Conservation (phyloP, 2,797 vertebrate genomes). For the Girardinus metallicus region DNA sequence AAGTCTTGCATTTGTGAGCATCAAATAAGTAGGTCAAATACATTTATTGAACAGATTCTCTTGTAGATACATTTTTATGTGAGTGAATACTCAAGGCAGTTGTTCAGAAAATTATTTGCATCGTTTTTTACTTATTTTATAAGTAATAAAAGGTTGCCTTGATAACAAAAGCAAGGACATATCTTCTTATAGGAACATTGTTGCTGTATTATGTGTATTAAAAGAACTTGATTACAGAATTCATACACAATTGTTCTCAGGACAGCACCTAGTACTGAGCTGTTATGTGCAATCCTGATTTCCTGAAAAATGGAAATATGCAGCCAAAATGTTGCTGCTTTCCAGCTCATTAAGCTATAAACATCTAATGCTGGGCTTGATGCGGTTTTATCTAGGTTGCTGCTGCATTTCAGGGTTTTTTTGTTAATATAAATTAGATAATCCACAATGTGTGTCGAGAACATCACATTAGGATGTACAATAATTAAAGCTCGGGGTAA, state of each 20-base stretch:
- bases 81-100: background rate
- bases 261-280: slow-evolving; percentile 29
- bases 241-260: slow-evolving; percentile 4
- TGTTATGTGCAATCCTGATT: slow-evolving; percentile 30
- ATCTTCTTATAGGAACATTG: background rate
- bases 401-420: background rate
- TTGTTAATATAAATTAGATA: background rate
- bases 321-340: background rate
- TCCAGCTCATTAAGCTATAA: background rate
- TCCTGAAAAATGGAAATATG: slow-evolving; percentile 17
- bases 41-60: slow-evolving; percentile 33
- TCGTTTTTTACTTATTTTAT: too few relatives aligned
- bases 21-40: slow-evolving; percentile 30
- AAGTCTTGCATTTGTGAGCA: slow-evolving; percentile 14
- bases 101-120: background rate
- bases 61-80: slow-evolving; percentile 2
- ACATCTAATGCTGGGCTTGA: background rate
- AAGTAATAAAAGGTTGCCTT: background rate
- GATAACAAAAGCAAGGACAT: background rate
- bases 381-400: background rate
- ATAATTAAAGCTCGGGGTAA: slow-evolving; percentile 8
- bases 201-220: background rate
- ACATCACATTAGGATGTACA: too few relatives aligned
- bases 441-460: background rate
- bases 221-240: slow-evolving; percentile 7